A percentile compares a stretch with the other conserved stretches of the same genome.
These are phyloP conservation scores for Poecilia latipinna DNA, from an alignment of 2,113 vertebrate species.

Conservation along the genomic window DNA sequence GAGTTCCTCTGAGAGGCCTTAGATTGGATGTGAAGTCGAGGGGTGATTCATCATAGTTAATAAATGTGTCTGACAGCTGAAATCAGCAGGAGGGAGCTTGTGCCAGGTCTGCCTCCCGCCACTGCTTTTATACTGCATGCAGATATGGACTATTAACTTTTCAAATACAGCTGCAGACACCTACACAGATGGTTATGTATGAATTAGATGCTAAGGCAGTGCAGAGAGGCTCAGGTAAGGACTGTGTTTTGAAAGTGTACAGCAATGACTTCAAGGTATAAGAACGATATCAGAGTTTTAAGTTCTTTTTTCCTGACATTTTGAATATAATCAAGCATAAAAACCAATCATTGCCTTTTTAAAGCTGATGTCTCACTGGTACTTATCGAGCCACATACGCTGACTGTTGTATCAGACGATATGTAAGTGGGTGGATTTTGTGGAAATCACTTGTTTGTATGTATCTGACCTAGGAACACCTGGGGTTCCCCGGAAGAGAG, in stretches of 20 bases:
- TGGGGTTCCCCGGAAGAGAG: background rate
- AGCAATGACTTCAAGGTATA: background rate
- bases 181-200: slow-evolving; percentile 15
- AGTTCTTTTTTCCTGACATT: background rate
- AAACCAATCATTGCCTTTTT: no score
- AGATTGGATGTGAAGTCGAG: slow-evolving; percentile 76
- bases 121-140: slow-evolving; percentile 65
- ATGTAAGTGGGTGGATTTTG: background rate
- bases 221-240: background rate
- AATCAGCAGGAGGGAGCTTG: slow-evolving; percentile 65
- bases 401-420: background rate
- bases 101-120: slow-evolving; percentile 65
- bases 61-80: slow-evolving; percentile 75
- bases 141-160: slow-evolving; percentile 72
- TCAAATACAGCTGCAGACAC: slow-evolving; percentile 39
- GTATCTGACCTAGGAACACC: background rate
- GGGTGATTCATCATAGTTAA: slow-evolving; percentile 83
- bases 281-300: background rate
- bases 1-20: slow-evolving; percentile 71
- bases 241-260: background rate
- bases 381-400: background rate
- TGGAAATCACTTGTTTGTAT: no score
- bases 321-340: no score
- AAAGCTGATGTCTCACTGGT: background rate
- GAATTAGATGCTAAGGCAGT: background rate